Evolutionary conservation across 1,140 invertebrate genomes (phyloP).

Genomic region (Sycophila sp.): DNA sequence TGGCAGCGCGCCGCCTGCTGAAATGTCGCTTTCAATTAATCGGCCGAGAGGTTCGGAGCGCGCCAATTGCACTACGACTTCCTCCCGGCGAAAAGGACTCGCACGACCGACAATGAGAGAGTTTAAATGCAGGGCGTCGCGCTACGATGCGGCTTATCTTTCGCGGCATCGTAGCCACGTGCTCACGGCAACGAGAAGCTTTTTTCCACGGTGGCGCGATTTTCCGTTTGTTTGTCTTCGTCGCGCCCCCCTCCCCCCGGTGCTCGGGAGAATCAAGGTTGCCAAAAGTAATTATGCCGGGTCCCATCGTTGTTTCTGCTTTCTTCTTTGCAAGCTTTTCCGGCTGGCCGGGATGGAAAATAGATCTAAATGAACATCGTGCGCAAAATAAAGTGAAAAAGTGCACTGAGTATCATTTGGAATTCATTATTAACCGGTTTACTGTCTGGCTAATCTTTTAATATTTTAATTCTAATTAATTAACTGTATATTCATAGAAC

Average conservation of each 20-base stretch:
- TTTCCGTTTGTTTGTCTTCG: neutral
- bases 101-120: constrained; percentile 2
- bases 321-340: too few relatives aligned
- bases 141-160: neutral
- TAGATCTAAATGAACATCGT: too few relatives aligned
- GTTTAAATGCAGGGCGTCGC: neutral
- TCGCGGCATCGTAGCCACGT: neutral
- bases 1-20: neutral
- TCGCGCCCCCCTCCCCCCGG: too few relatives aligned
- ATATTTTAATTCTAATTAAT: too few relatives aligned
- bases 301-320: too few relatives aligned
- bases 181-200: neutral
- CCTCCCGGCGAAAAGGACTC: neutral
- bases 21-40: constrained; percentile 30
- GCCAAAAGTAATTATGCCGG: too few relatives aligned
- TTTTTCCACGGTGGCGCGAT: neutral
- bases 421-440: too few relatives aligned
- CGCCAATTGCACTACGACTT: neutral
- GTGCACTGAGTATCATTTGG: too few relatives aligned
- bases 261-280: neutral
- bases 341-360: too few relatives aligned
- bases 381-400: too few relatives aligned
- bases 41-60: neutral
- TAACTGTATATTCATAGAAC: too few relatives aligned
- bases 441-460: too few relatives aligned